Base-by-base conservation (phyloP, 35 echinoderm and acorn worm species). In the Chiridota heheva region DNA sequence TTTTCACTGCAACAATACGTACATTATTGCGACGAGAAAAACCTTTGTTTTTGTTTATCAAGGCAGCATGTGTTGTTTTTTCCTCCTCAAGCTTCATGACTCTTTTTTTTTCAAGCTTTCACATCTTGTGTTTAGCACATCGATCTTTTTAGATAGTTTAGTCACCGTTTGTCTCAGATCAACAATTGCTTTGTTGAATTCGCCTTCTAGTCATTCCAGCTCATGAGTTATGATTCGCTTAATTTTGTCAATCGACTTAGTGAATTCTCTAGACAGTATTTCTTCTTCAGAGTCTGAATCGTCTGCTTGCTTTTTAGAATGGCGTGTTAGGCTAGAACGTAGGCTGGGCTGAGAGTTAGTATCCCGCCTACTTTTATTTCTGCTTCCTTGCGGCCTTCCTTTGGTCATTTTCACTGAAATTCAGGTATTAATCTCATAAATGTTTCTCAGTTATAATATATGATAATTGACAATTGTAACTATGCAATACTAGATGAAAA, bases 301-400 rank as follows among this genome's bases (percentile, higher is more conserved):
- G 24, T 36, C 33, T 1, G 16, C 62, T 66, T 35, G n/a, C n/a
- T n/a, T n/a, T n/a, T n/a, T n/a, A n/a, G n/a, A 33, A 29, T 29
- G 24, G 1, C 29, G 2, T 66, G 62, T 66, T 66, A 66, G 62
- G 62, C 1, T 63, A 28, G 60, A 7, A 28, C 60, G 17, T 63
- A 63, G 60, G 60, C 60, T 63, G 7, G 17, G 60, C 29, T 66
- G 62, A 17, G 17, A 66, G 62, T 16, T 15, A 3, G 37, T 26
- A 26, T 66, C 62, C 17, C 37, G 2, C 29, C 33, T 4, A 5
- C 37, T 66, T 36, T 66, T 66, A 27, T 15, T 13, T 13, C 62
- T 35, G 37, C 62, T 66, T 31, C 62, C 62, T 66, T 66, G 2
- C 16, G 62, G 62, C 33, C 62, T 66, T 36, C n/a, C n/a, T n/a